Evolutionary conservation across 1,140 invertebrate species (phyloP).

Genomic region (Cydia splendana): DNA sequence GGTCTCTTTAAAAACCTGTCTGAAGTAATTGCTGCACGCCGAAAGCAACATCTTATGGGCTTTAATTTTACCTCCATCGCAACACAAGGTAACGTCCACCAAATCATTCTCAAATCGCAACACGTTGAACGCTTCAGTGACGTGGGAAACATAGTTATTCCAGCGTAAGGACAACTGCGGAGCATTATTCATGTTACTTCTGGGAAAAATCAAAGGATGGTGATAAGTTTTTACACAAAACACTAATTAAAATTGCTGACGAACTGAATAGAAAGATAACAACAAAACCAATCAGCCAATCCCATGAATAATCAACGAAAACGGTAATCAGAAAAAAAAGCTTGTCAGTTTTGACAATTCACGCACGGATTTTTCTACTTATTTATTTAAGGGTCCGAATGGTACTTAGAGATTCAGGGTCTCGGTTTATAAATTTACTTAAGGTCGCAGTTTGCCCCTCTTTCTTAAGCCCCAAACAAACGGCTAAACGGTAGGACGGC

Average conservation of each 20-base stretch:
- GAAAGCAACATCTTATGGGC: conserved; percentile 93
- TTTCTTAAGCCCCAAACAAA: too few species aligned
- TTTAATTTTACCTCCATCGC: conserved; percentile 89
- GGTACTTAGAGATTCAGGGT: background rate
- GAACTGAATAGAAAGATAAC: conserved; percentile 31
- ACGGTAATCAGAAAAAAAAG: conserved; percentile 29
- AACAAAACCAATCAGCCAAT: conserved; percentile 28
- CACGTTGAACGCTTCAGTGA: conserved; percentile 85
- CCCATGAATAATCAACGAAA: conserved; percentile 31
- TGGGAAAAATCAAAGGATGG: conserved; percentile 33
- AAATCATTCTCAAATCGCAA: conserved; percentile 89
- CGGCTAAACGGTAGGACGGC: too few species aligned
- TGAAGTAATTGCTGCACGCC: conserved; percentile 91
- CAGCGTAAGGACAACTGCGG: conserved; percentile 75
- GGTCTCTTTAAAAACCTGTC: conserved; percentile 91
- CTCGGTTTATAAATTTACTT: background rate
- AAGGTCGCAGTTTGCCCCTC: too few species aligned
- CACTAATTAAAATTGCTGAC: conserved; percentile 10
- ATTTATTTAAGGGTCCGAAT: background rate
- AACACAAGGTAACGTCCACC: conserved; percentile 92
- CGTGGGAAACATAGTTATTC: conserved; percentile 77
- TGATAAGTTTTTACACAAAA: conserved; percentile 23
- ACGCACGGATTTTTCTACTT: background rate
- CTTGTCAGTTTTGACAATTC: conserved; percentile 25
- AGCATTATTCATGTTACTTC: conserved; percentile 68